A percentile compares a stretch with the other conserved stretches of the same genome.
phyloP scores from a whole-genome alignment of 2,888 invertebrate species.

The Perithous albicinctus region DNA sequence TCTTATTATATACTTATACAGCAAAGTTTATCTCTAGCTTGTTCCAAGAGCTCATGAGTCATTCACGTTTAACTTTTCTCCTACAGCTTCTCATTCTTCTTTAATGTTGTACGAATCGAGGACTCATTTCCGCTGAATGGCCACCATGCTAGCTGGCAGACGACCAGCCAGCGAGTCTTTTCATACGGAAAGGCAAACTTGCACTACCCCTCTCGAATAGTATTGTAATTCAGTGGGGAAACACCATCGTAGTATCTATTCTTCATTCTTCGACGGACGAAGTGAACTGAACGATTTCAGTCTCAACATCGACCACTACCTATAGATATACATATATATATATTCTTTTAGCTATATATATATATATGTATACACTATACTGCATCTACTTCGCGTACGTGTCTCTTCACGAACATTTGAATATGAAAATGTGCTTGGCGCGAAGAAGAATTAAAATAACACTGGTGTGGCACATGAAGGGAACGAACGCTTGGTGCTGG shows the following conservation, averaged over 20 bases:
- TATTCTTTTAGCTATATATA: conserved; percentile 13
- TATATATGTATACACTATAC: conserved; percentile 3
- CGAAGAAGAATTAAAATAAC: conserved; percentile 81
- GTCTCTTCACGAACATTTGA: conserved; percentile 74
- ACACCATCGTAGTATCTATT: conserved; percentile 14
- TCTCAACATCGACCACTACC: background rate
- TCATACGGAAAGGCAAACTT: background rate
- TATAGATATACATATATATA: conserved; percentile 7
- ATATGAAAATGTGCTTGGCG: conserved; percentile 80
- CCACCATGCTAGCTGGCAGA: background rate
- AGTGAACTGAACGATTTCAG: conserved; percentile 22
- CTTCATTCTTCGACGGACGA: conserved; percentile 27
- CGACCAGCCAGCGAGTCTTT: background rate
- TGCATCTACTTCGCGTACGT: conserved; percentile 51
- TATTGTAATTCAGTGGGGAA: conserved; percentile 36
- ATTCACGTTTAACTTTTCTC: conserved; percentile 2
- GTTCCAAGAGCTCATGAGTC: conserved; percentile 8
- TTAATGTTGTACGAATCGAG: conserved; percentile 51
- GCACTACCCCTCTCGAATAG: background rate
- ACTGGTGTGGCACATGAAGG: conserved; percentile 70
- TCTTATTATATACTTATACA: background rate
- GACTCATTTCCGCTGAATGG: conserved; percentile 54
- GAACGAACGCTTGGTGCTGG: conserved; percentile 64
- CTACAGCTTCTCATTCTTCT: conserved; percentile 30
- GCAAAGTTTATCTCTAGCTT: background rate